Base-by-base conservation (phyloP, 2,888 invertebrate genomes). In the Drosophila incognita region DNA sequence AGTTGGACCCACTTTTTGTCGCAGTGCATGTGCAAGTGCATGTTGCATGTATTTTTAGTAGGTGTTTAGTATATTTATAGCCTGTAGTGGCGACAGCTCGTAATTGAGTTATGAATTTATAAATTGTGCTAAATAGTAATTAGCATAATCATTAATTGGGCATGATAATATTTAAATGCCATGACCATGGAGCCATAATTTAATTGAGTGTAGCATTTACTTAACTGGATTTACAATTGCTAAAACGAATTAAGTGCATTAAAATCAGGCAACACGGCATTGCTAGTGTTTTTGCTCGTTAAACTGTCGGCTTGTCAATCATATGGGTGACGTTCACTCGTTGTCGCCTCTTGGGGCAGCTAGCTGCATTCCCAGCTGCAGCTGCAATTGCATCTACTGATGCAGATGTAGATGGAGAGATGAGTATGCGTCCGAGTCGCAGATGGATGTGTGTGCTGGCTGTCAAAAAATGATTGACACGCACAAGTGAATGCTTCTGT, bases 391-490 rank as follows among this genome's bases (percentile, higher is more conserved):
- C 68, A 70, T 69, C 54, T 79, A 71, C 71, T 64, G 53, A 66
- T 64, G 64, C 8, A 35, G 35, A 13, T 35, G 35, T 35, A 35
- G 35, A 35, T 35, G 13, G 13, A 54, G 69, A 54, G 59, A 49
- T 54, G 59, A 62, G 42, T 42, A 48, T 51, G 69, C 40, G 61
- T 53, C 63, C 38, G 61, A 52, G 38, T 61, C 49, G 31, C 49
- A 59, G 82, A 69, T 84, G 85, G 54, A 74, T 82, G 76, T 73
- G 76, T 69, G 70, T 77, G 61, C 68, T 65, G 76, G 59, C 82
- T 87, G 89, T 89, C 85, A 87, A 72, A 78, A 83, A 75, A 69
- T 87, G 85, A 86, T 86, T 86, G 85, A 85, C 85, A 87, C 77
- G 85, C 88, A 86, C 85, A 86, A 86, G 85, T 89, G 85, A 84